Base-by-base conservation (phyloP, 1,140 invertebrate genomes). In the Fopius arisanus region DNA sequence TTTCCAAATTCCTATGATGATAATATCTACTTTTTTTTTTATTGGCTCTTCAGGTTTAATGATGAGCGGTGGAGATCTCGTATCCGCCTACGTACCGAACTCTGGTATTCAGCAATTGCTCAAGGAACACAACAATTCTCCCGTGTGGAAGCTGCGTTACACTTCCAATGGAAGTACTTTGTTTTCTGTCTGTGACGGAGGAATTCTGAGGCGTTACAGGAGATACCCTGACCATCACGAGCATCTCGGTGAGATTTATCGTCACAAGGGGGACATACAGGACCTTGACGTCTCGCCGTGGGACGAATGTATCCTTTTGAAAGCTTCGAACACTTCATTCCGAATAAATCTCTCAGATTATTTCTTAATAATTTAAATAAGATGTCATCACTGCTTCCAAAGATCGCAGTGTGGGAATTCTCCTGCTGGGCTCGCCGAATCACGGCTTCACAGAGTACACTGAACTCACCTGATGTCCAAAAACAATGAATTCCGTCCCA, bases 251-350 rank as follows among this genome's bases (percentile, higher is more conserved):
- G 87, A 89, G 72, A 85, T 90, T 37, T 89, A 86, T 78, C 73
- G 78, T 2, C 89, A 90, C 77, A 88, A 88, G 80, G 82, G 82
- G 21, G 89, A 89, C 77, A 88, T 90, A 73, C 88, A 89, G 75
- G 89, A 90, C 70, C 82, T 90, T 48, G 89, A 90, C 80, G 88
- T 90, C 68, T 90, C 89, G 12, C 85, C 89, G 5, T 90, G 89
- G 76, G 89, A 90, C 82, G 89, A 90, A 82, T 90, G 89, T 90
- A 89, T 87, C 86, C 86, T 89, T 88, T 85, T 78, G 72, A 29
- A 66, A 31, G 19, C 68, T 40, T 69, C 40, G 63, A 48, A 48
- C n/a, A 0, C 43, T 26, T 7, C 12, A 37, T 10, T 37, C 7
- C 29, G 29, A 31, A 31, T 31, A 7, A 31, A 31, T 31, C 7